Evolutionary conservation across 2,113 vertebrate species (phyloP).

Genomic region (Chunga burmeisteri): DNA sequence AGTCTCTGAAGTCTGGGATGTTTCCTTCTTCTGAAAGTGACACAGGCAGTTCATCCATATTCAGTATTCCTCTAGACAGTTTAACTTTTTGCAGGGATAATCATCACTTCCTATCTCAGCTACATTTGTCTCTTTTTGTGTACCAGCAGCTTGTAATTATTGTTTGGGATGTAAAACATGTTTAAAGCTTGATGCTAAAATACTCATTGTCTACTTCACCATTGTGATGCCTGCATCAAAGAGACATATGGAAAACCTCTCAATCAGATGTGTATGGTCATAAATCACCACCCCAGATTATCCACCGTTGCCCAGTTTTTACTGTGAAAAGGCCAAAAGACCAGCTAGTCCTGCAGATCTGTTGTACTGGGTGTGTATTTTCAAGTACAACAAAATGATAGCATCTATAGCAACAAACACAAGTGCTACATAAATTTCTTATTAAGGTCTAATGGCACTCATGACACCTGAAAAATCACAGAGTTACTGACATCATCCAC

Average conservation of each 20-base stretch:
- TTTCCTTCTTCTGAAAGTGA: neutral
- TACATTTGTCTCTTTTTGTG: neutral
- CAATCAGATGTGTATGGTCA: fast-evolving
- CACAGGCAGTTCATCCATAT: neutral
- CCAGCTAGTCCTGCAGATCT: neutral
- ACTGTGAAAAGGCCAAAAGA: neutral
- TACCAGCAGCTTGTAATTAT: neutral
- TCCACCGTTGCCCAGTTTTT: neutral
- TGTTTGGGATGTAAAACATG: neutral
- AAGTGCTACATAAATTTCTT: neutral
- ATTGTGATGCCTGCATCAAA: neutral
- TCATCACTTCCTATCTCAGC: neutral
- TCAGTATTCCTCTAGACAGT: neutral
- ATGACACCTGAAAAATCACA: neutral
- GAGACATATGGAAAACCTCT: neutral
- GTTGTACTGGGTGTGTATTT: neutral
- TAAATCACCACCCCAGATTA: neutral
- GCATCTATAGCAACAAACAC: neutral
- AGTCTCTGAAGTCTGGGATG: neutral
- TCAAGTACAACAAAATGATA: neutral
- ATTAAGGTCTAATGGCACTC: neutral
- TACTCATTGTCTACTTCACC: neutral
- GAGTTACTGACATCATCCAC: neutral
- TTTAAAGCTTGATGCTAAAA: neutral
- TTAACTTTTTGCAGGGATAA: neutral